phyloP scores from a whole-genome alignment of 2,888 invertebrate genomes.

The Pammene aurita region DNA sequence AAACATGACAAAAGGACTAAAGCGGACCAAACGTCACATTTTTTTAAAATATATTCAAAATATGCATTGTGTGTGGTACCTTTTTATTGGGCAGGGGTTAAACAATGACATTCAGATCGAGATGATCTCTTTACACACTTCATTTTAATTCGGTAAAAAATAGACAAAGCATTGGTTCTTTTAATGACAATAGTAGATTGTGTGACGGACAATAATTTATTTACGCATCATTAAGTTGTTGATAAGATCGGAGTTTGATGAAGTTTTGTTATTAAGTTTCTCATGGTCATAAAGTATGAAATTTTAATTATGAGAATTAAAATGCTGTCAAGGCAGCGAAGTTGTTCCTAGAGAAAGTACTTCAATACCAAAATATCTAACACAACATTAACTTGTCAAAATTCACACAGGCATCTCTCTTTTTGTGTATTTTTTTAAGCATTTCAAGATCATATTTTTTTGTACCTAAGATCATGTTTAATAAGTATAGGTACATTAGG shows the following conservation, averaged over 20 bases:
- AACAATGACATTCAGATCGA: constrained; percentile 69
- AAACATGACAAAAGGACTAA: constrained; percentile 56
- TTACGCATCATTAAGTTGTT: constrained; percentile 71
- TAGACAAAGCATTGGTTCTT: constrained; percentile 58
- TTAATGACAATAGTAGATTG: constrained; percentile 52
- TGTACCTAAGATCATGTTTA: too few species aligned
- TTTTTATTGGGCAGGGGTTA: constrained; percentile 60
- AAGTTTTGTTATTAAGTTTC: constrained; percentile 54
- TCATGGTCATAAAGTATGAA: constrained; percentile 37
- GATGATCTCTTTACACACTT: constrained; percentile 57
- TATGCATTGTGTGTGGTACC: constrained; percentile 74
- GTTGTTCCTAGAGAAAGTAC: too few species aligned
- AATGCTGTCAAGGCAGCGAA: not conserved
- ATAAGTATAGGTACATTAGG: too few species aligned
- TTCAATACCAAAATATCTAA: too few species aligned
- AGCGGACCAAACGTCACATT: constrained; percentile 60
- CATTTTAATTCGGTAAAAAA: constrained; percentile 55
- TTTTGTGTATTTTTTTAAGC: too few species aligned
- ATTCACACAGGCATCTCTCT: too few species aligned
- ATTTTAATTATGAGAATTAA: constrained; percentile 16
- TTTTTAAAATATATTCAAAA: constrained; percentile 80
- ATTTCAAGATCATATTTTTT: too few species aligned
- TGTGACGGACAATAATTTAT: constrained; percentile 67
- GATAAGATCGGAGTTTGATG: constrained; percentile 66
- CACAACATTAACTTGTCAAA: too few species aligned